These are phyloP conservation scores for Hyperoplus lanceolatus DNA, from an alignment of 2,797 vertebrate species.

Conservation along the genomic window DNA sequence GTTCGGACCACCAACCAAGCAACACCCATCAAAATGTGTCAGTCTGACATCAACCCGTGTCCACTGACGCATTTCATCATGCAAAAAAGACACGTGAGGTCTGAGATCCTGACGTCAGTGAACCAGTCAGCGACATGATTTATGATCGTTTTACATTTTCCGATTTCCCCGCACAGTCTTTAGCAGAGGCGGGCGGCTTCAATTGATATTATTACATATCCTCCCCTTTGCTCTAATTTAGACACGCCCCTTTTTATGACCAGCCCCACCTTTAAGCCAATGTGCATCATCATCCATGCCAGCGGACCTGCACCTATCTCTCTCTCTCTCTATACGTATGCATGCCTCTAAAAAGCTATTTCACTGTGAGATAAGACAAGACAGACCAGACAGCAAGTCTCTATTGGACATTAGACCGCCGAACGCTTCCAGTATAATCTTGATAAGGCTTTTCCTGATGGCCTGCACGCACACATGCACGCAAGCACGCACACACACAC, in stretches of 20 bases:
- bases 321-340: background rate
- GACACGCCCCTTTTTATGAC: conserved; percentile 7
- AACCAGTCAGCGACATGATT: conserved; percentile 1
- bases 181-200: conserved; percentile 2
- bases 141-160: background rate
- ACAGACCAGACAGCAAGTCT: conserved; percentile 65
- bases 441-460: conserved; percentile 77
- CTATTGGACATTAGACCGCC: conserved; percentile 71
- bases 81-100: background rate
- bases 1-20: no score
- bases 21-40: background rate
- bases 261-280: conserved; percentile 9
- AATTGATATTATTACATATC: conserved; percentile 7
- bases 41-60: background rate
- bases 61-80: conserved; percentile 3
- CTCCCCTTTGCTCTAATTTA: background rate
- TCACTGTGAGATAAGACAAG: conserved; percentile 65
- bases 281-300: conserved; percentile 10
- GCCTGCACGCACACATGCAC: conserved; percentile 1
- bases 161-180: background rate
- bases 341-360: conserved; percentile 53
- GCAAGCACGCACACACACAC: conserved; percentile 1
- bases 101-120: background rate
- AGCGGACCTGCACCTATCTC: conserved; percentile 40
- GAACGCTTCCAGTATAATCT: conserved; percentile 59